These are phyloP conservation scores for fruit fly (Drosophila melanogaster) DNA, from an alignment of 1,140 invertebrate species.

Conservation along the genomic window Release_6_plus_ISO1_MT NT_033777.3:25705501-25706000, in stretches of 20 bases:
- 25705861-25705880: neutral
- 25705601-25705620: slow-evolving; percentile 25
- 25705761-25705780: no score
- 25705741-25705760: slow-evolving; percentile 6
- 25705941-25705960: slow-evolving; percentile 51
- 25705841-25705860: no score
- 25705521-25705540: neutral
- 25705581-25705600: slow-evolving; percentile 82
- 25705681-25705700: slow-evolving; percentile 41
- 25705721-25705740: neutral
- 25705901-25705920: slow-evolving; percentile 19
- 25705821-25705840: no score
- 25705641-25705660: slow-evolving; percentile 47
- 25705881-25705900: slow-evolving; percentile 23
- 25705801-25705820: no score
- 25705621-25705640: slow-evolving; percentile 38
- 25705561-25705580: slow-evolving; percentile 83
- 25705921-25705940: slow-evolving; percentile 57
- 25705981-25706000: slow-evolving; percentile 5
- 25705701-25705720: slow-evolving; percentile 4
- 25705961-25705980: slow-evolving; percentile 18
- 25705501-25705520: slow-evolving; percentile 4
- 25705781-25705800: no score
- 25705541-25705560: slow-evolving; percentile 58
- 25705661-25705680: slow-evolving; percentile 35